A percentile compares a stretch with the other conserved stretches of the same genome.
phyloP scores from a whole-genome alignment of 2,113 vertebrate genomes.

The Proterorhinus semilunaris region DNA sequence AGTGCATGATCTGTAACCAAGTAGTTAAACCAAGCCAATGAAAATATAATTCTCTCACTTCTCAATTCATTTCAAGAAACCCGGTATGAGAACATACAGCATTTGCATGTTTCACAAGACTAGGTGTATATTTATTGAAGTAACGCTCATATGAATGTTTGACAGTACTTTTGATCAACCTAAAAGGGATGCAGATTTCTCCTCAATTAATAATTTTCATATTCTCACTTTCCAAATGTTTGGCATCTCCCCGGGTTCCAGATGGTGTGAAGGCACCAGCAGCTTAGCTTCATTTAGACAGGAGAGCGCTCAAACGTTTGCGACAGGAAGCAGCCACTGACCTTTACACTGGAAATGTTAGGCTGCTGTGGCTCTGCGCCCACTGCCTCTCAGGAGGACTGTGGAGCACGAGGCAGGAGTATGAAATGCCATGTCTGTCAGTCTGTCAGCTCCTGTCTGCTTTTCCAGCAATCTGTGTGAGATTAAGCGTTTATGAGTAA shows the following conservation, averaged over 20 bases:
- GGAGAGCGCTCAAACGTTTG: constrained; percentile 25
- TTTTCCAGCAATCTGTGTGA: constrained; percentile 15
- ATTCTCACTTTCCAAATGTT: constrained; percentile 12
- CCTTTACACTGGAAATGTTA: constrained; percentile 60
- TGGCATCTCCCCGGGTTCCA: constrained; percentile 29
- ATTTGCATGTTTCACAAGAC: too few species aligned
- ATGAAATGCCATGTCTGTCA: constrained; percentile 64
- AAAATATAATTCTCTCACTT: too few species aligned
- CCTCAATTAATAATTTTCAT: background rate
- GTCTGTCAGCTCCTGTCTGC: constrained; percentile 48
- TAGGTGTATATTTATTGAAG: too few species aligned
- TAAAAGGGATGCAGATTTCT: background rate
- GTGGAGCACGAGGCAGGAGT: constrained; percentile 31
- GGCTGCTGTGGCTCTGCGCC: constrained; percentile 21
- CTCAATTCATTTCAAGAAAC: too few species aligned
- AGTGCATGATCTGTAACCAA: too few species aligned
- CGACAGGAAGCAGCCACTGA: constrained; percentile 55
- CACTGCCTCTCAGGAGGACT: constrained; percentile 40
- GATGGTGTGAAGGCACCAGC: constrained; percentile 18
- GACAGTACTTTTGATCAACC: background rate
- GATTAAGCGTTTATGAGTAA: constrained; percentile 9
- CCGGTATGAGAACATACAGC: too few species aligned
- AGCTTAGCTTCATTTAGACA: constrained; percentile 27
- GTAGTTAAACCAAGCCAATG: too few species aligned
- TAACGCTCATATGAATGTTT: background rate